Base-by-base conservation (phyloP, 2,888 invertebrate genomes). In the Rhabditophanes sp. region DNA sequence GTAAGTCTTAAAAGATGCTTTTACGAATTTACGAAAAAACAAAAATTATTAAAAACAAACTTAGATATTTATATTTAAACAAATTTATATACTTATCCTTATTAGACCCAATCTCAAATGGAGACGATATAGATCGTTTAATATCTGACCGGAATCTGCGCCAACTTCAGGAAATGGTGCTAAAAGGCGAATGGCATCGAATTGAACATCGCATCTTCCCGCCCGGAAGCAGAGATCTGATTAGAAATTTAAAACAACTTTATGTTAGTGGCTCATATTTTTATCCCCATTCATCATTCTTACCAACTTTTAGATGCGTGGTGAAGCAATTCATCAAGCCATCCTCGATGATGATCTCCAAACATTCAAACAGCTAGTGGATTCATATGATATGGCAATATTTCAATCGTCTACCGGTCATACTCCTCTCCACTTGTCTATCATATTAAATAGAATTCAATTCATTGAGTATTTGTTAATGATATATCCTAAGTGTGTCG, bases 261-360 rank as follows among this genome's bases (percentile, higher is more conserved):
- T 30, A 46, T 25, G 46, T 45, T 25, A 19, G 25, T 41, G 16
- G 20, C 6, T 12, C 9, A 15, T 26, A 30, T 30, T 29, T 19
- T 38, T 4, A 3, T 6, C 9, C 28, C 14, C 15, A 17, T 17
- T 14, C n/a, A 19, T 16, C 2, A 1, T 6, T 31, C 16, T n/a
- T 35, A 35, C 18, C 22, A 29, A 5, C 17, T n/a, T 40, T 25
- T 25, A 58, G 45, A 46, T 52, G 25, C 50, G 54, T 30, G 42
- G 52, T 8, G 32, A 44, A 15, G 60, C 56, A 9, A 44, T 62
- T 14, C 62, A 58, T 49, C 55, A 62, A 30, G 50, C 60, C 1
- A 37, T 62, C 6, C 33, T 42, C 3, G 60, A 56, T 7, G 58
- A 56, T 27, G 60, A 60, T 35, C 35, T 44, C 3, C 32, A 42